Evolutionary conservation across 2,888 invertebrate genomes (phyloP), one percentile per base, ranked within the genome.

Genomic region (Chymomyza amoena): DNA sequence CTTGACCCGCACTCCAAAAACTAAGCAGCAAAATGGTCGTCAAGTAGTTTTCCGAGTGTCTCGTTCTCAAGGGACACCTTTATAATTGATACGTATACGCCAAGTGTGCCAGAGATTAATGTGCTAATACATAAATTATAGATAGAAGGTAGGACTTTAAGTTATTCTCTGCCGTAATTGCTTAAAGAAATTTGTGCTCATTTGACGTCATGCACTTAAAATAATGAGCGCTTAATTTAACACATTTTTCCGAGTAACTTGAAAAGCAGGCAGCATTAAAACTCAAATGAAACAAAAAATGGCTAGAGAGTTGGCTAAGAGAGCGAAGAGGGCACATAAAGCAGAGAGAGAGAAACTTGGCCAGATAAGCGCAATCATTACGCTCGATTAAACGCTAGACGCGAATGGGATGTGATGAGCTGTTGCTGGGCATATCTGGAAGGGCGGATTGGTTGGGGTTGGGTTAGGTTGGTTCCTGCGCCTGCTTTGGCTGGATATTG

Each of bases 211-310:
- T 45, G 79, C 83, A 85, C 87, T 83, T 85, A 77, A 83, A 87
- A 85, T 87, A 83, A 83, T 83, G 83, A 85, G 83, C 80, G 79
- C 87, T 80, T 80, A 78, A 83, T 87, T 83, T 87, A 75, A 76
- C 82, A 87, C 82, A 80, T 87, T 85, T 81, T 69, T 64, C 60
- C 50, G 20, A 52, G 60, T 61, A 16, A 64, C 65, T 59, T 72
- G 66, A 70, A 63, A 69, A 60, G 60, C 39, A 61, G 52, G 16
- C 52, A 69, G 13, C 39, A 45, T 45, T 45, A 45, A 45, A 45
- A 45, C 39, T 13, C 39, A 45, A 61, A 61, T 65, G 52, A 39
- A 59, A 18, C 52, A 32, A 45, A n/a, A 54, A 64, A 36, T 5
- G 4, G 10, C 39, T 10, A 57, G 20, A 66, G 57, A 28, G 9